These are phyloP conservation scores for Calycopis cecrops DNA, from an alignment of 1,140 invertebrate species.

Conservation along the genomic window DNA sequence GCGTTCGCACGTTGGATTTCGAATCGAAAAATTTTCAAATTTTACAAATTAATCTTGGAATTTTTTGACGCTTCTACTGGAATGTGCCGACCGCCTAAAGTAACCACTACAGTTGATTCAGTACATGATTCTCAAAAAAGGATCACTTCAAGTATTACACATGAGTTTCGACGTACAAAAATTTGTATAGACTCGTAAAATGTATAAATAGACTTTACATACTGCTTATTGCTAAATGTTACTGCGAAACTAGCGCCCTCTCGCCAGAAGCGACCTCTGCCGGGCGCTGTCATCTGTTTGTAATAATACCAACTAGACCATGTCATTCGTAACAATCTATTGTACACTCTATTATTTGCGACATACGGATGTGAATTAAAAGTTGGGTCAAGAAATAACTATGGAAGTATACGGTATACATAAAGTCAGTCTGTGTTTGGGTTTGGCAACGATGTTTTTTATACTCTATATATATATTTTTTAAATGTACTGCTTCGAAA, in stretches of 20 bases:
- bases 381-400: constrained; percentile 50
- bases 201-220: constrained; percentile 74
- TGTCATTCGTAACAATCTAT: neutral
- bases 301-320: neutral
- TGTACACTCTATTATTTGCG: constrained; percentile 13
- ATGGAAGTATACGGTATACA: constrained; percentile 62
- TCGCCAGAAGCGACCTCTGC: too few species aligned
- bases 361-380: constrained; percentile 27
- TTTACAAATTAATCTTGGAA: constrained; percentile 73
- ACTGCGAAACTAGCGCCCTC: constrained; percentile 7
- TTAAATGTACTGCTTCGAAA: constrained; percentile 25
- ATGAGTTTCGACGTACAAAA: constrained; percentile 72
- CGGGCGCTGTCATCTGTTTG: neutral
- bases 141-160: constrained; percentile 64
- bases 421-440: constrained; percentile 67
- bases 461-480: constrained; percentile 32
- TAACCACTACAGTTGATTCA: constrained; percentile 68
- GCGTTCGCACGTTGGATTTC: constrained; percentile 56
- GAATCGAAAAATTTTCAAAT: constrained; percentile 66
- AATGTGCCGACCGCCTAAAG: constrained; percentile 73
- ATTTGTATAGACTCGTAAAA: constrained; percentile 74
- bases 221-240: constrained; percentile 73
- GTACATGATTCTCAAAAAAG: constrained; percentile 74
- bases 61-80: constrained; percentile 69
- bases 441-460: constrained; percentile 63